Base-by-base conservation (phyloP, 2,797 vertebrate genomes). In the Eospalax fontanierii region DNA sequence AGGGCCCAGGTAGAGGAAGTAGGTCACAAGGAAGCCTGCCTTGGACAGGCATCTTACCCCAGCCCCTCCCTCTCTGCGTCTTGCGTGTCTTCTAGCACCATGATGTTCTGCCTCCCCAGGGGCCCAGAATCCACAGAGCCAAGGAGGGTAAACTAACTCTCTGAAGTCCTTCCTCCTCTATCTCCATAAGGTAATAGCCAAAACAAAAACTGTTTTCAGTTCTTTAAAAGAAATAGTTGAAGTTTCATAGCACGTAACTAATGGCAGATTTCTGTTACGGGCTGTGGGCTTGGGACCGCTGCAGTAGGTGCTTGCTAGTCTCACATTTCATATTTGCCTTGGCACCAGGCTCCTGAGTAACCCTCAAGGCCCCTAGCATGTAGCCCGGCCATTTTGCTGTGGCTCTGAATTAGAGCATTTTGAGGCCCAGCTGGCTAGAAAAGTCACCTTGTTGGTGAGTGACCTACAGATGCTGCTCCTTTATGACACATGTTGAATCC, bases 401-500 rank as follows among this genome's bases (percentile, higher is more conserved):
- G 54, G 61, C 66, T 33, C 76, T 89, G 83, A 92, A 73, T 63
- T 30, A 59, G 61, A 89, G 87, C 61, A 68, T 85, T 35, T n/a
- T 2, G 0, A 46, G 70, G 89, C 50, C 6, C 14, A 57, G 85
- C 63, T 89, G 65, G 63, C 1, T 12, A 50, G 33, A 50, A 71
- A 85, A 85, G 79, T 90, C 61, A 65, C 71, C 73, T 90, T n/a
- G 81, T 85, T 16, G 1, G 54, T 16, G 38, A 71, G 81, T 90
- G 0, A 6, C 54, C 1, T 0, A 7, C 50, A 38, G 78, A 40
- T 3, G 0, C 16, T 4, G 65, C 74, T 54, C 35, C 78, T 50
- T 2, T n/a, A 81, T 75, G 86, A 84, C 91, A 28, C 38, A 70
- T 43, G 40, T 78, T n/a, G 14, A 26, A 26, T 87, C 74, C 91